Evolutionary conservation across 2,888 invertebrate species (phyloP).

Genomic region (Lycophotia porphyrea): DNA sequence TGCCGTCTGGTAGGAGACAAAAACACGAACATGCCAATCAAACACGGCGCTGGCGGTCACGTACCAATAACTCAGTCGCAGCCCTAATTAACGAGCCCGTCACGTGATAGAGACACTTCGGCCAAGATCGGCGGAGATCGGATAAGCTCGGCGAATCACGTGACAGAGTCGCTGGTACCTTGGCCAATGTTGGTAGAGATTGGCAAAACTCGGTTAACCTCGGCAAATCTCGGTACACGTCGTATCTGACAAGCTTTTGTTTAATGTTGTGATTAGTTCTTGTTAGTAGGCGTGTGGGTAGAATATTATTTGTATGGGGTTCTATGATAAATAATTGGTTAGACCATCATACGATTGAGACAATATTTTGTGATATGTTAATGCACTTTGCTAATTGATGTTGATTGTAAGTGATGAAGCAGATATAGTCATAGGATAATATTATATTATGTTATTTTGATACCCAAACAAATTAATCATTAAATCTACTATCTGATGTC

Average conservation of each 20-base stretch:
- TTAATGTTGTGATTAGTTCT: slow-evolving; percentile 32
- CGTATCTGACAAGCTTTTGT: slow-evolving; percentile 20
- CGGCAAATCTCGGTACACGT: background rate
- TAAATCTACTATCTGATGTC: no score
- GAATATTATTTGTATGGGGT: background rate
- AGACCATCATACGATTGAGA: background rate
- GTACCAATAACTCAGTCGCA: slow-evolving; percentile 51
- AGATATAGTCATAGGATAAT: no score
- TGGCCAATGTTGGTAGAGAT: background rate
- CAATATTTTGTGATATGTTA: background rate
- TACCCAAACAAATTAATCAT: no score
- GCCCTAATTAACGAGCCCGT: slow-evolving; percentile 64
- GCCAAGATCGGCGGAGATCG: slow-evolving; percentile 2
- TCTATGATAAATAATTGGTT: background rate
- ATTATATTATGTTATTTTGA: no score
- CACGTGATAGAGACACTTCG: slow-evolving; percentile 36
- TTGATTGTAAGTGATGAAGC: no score
- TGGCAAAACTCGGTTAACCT: slow-evolving; percentile 16
- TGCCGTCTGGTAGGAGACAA: background rate
- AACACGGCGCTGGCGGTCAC: slow-evolving; percentile 45
- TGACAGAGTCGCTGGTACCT: slow-evolving; percentile 20
- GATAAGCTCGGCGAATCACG: slow-evolving; percentile 5
- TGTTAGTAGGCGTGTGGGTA: background rate
- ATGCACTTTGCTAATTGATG: no score
- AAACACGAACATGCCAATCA: slow-evolving; percentile 40